These are phyloP conservation scores for Parthenolecanium corni DNA, from an alignment of 2,888 invertebrate species.

Conservation along the genomic window DNA sequence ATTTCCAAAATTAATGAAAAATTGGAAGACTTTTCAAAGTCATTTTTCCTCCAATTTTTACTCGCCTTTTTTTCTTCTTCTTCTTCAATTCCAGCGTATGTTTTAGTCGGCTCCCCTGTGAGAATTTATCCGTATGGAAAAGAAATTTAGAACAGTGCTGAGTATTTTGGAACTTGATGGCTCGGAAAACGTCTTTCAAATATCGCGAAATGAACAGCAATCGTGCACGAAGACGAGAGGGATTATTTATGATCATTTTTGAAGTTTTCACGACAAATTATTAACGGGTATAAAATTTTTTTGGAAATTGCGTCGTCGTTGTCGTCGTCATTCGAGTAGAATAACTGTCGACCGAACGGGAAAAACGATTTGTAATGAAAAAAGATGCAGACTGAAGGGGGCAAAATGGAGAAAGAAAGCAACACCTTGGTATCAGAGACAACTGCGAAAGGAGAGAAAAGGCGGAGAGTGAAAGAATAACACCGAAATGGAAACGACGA, in stretches of 20 bases:
- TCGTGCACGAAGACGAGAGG: conserved; percentile 2
- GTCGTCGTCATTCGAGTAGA: conserved; percentile 27
- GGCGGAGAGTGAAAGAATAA: neutral
- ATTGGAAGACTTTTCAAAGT: no score
- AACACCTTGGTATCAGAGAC: conserved; percentile 2
- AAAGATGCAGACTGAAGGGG: conserved; percentile 2
- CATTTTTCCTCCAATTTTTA: neutral
- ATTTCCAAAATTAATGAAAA: no score
- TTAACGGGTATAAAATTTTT: conserved; percentile 27
- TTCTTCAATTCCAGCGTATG: neutral
- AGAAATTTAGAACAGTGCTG: conserved; percentile 9
- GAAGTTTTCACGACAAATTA: conserved; percentile 28
- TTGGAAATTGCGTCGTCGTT: conserved; percentile 23
- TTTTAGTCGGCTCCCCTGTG: conserved; percentile 4
- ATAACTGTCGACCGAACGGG: conserved; percentile 19
- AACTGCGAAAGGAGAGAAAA: neutral
- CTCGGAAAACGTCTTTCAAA: conserved; percentile 28
- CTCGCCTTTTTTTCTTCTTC: neutral
- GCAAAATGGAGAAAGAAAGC: neutral
- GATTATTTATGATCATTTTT: conserved; percentile 26
- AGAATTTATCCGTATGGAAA: conserved; percentile 22
- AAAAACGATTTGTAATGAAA: conserved; percentile 27
- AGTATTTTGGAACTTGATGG: conserved; percentile 16
- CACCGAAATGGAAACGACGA: neutral
- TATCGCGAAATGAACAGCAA: conserved; percentile 23